phyloP scores from a whole-genome alignment of 2,888 invertebrate species.

The Campoletis raptor region DNA sequence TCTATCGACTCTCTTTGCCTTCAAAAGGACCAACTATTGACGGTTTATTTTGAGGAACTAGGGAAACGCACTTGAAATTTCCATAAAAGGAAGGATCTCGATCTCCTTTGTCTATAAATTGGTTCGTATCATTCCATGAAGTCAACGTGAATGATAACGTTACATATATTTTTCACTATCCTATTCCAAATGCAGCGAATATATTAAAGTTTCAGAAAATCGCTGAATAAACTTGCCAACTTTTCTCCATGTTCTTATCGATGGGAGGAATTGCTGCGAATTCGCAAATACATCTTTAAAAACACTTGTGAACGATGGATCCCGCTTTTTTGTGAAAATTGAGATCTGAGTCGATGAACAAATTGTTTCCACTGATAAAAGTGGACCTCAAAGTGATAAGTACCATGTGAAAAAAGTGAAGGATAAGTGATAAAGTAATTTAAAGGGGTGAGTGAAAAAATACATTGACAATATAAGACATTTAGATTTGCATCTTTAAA shows the following conservation, averaged over 20 bases:
- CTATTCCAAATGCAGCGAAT: conserved; percentile 9
- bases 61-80: conserved; percentile 22
- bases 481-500: no score
- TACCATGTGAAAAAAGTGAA: no score
- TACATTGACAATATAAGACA: no score
- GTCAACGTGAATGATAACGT: conserved; percentile 10
- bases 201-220: background rate
- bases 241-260: conserved; percentile 16
- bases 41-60: conserved; percentile 20
- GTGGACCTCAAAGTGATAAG: no score
- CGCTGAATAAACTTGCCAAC: conserved; percentile 32
- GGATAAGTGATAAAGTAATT: no score
- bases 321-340: background rate
- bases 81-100: background rate
- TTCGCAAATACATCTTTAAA: conserved; percentile 16
- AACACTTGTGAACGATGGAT: conserved; percentile 17
- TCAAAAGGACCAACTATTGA: background rate
- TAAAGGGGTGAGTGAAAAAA: no score
- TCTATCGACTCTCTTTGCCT: background rate
- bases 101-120: conserved; percentile 15
- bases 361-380: background rate
- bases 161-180: background rate
- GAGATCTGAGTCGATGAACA: background rate
- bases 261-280: conserved; percentile 12
- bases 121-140: background rate